Conservation (phyloP, 2,797 vertebrate species). For the Parauchenoglanis ngamensis region DNA sequence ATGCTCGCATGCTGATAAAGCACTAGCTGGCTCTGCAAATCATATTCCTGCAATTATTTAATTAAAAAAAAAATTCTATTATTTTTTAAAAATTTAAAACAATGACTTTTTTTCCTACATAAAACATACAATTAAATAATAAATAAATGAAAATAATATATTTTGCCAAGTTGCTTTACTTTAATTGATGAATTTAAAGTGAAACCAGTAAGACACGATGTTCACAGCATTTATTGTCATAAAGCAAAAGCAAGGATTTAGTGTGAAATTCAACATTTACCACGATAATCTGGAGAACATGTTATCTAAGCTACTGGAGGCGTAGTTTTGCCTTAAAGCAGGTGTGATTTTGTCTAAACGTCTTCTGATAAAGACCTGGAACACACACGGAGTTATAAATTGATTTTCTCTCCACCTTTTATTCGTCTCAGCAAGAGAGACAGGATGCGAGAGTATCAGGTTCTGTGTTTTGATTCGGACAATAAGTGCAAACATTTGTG, state of each 20-base stretch:
- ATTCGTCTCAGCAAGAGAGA: slow-evolving; percentile 33
- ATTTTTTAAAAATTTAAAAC: too few relatives aligned
- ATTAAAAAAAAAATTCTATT: not conserved
- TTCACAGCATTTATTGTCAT: not conserved
- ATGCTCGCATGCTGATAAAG: not conserved
- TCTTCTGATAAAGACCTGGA: slow-evolving; percentile 10
- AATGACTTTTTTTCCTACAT: not conserved
- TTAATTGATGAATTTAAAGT: not conserved
- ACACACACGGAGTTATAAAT: slow-evolving; percentile 40
- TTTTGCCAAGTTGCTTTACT: not conserved
- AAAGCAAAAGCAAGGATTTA: not conserved
- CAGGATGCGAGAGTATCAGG: slow-evolving; percentile 59
- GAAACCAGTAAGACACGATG: not conserved
- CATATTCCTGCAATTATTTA: not conserved
- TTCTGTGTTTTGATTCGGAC: slow-evolving; percentile 67
- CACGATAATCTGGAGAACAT: not conserved
- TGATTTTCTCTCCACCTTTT: slow-evolving; percentile 35
- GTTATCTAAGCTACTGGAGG: not conserved
- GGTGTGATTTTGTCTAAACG: not conserved
- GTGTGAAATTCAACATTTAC: not conserved
- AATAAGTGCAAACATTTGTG: slow-evolving; percentile 73
- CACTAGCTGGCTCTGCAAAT: not conserved
- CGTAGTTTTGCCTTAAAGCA: not conserved
- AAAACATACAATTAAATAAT: not conserved
- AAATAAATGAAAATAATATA: not conserved